These are phyloP conservation scores for Pachypsylla venusta DNA, from an alignment of 1,140 invertebrate species.

Conservation along the genomic window DNA sequence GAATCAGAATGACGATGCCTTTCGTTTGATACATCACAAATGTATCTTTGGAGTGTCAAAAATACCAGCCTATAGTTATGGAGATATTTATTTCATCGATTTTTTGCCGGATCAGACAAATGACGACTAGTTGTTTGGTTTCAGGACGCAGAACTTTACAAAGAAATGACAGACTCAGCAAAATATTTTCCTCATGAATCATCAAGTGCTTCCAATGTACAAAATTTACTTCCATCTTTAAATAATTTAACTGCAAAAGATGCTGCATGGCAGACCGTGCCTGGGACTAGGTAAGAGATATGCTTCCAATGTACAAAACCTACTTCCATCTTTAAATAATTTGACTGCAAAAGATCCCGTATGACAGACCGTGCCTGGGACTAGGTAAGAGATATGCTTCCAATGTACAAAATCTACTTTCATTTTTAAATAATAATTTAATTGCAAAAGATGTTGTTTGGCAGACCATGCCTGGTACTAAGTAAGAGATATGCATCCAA, in stretches of 20 bases:
- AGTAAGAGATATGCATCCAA: constrained; percentile 27
- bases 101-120: no score
- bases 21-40: no score
- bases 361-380: constrained; percentile 42
- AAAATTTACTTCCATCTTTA: constrained; percentile 30
- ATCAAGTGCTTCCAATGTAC: background rate
- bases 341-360: constrained; percentile 34
- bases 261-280: constrained; percentile 40
- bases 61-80: no score
- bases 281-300: constrained; percentile 36
- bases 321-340: constrained; percentile 33
- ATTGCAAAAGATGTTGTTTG: constrained; percentile 36
- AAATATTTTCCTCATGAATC: background rate
- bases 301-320: constrained; percentile 6
- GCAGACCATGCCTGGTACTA: constrained; percentile 40
- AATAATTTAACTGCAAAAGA: constrained; percentile 33
- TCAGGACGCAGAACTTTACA: constrained; percentile 2
- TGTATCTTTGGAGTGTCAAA: no score
- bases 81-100: no score
- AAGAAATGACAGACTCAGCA: background rate
- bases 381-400: constrained; percentile 29
- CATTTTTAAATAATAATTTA: constrained; percentile 32
- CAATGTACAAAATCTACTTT: constrained; percentile 23
- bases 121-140: no score
- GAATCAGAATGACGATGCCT: no score